Percentiles rank a stretch among this genome's conserved stretches.
phyloP scores from a whole-genome alignment of 2,888 invertebrate species.

The Empis livida region DNA sequence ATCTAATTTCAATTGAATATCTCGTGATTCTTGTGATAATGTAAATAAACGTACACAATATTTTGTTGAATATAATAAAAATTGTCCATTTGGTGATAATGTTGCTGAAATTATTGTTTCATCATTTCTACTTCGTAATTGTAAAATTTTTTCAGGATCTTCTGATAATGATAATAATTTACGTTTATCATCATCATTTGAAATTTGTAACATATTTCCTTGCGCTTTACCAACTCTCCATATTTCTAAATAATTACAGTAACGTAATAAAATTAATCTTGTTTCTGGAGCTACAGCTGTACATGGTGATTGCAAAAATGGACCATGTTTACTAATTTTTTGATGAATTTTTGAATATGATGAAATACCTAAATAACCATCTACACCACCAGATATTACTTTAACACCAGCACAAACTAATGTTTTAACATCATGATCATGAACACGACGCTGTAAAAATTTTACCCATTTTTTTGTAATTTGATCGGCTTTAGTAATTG shows the following conservation, averaged over 20 bases:
- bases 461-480: conserved; percentile 65
- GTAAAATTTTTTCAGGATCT: conserved; percentile 54
- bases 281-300: conserved; percentile 41
- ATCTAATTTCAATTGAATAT: conserved; percentile 18
- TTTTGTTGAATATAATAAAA: conserved; percentile 63
- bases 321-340: conserved; percentile 51
- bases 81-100: conserved; percentile 55
- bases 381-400: conserved; percentile 69
- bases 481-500: conserved; percentile 40
- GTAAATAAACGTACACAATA: not conserved
- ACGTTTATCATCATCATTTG: conserved; percentile 14
- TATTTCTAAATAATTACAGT: conserved; percentile 47
- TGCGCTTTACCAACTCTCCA: conserved; percentile 44
- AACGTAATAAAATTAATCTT: conserved; percentile 46
- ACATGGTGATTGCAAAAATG: conserved; percentile 50
- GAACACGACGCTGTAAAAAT: conserved; percentile 62
- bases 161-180: conserved; percentile 18
- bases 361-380: conserved; percentile 63
- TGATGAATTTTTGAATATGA: conserved; percentile 45
- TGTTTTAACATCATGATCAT: conserved; percentile 77
- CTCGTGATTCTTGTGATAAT: conserved; percentile 16
- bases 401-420: conserved; percentile 46
- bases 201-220: not conserved
- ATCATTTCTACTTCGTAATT: conserved; percentile 49
- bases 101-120: conserved; percentile 58